A percentile compares a stretch with the other conserved stretches of the same genome.
Evolutionary conservation across 2,113 vertebrate genomes (phyloP).

Genomic region (Archilochus colubris): DNA sequence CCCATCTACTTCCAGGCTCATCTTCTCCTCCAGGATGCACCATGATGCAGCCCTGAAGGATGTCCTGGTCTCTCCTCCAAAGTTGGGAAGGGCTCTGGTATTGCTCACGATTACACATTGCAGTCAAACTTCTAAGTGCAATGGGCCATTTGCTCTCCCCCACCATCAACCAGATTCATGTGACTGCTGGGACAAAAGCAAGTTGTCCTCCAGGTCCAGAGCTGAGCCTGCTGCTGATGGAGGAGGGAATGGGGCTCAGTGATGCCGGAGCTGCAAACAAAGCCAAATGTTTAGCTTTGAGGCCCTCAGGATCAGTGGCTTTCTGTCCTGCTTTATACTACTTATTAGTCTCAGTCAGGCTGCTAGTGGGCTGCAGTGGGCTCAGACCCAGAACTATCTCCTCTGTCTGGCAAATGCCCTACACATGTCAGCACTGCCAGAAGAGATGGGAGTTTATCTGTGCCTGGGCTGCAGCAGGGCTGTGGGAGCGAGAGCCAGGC

Average conservation of each 20-base stretch:
- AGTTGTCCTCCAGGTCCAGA: neutral
- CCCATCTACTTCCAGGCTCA: neutral
- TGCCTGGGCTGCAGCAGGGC: neutral
- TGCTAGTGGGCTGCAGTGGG: neutral
- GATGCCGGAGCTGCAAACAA: neutral
- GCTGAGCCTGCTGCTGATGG: neutral
- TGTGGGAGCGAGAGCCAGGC: neutral
- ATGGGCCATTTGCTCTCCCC: neutral
- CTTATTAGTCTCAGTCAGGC: neutral
- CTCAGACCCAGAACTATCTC: neutral
- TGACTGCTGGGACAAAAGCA: constrained; percentile 27
- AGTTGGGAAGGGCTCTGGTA: neutral
- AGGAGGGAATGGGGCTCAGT: neutral
- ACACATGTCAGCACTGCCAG: neutral
- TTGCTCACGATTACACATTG: neutral
- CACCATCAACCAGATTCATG: neutral
- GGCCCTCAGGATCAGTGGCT: neutral
- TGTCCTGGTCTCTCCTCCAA: neutral
- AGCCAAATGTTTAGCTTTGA: neutral
- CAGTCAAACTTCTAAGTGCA: neutral
- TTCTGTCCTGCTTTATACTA: neutral
- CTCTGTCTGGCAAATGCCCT: neutral
- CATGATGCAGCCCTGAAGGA: neutral
- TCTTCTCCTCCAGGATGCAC: neutral
- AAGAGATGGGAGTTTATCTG: neutral